Evolutionary conservation across 2,113 vertebrate genomes (phyloP), one percentile per base, ranked within the genome.

Genomic region (Gobius niger): DNA sequence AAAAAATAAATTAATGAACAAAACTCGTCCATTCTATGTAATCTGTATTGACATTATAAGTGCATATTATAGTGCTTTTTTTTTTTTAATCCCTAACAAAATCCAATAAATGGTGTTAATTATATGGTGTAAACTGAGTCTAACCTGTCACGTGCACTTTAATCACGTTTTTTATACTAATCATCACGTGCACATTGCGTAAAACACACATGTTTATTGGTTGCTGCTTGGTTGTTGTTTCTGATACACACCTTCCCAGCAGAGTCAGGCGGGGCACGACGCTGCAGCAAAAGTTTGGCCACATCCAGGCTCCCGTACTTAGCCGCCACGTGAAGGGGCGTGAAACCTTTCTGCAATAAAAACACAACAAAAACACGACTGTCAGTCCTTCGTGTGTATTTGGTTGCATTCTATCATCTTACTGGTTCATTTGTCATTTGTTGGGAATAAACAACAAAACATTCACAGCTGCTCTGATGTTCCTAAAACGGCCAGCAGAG

Each of bases 271-370:
- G 93, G 91, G 12, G 97, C 97, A 0, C 89, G 90, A 0, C 96
- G 94, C 88, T 97, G 95, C 77, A 99, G 90, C 57, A 99, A 93
- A 4, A 99, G 95, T 77, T 98, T 95, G 44, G 95, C 96, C 62
- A 98, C 96, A 74, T 98, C 98, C 70, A 98, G 89, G 89, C 96
- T 98, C 80, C 98, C 98, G 0, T 99, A 98, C 75, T 99, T 99
- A 56, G 97, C 91, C 0, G 97, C 97, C 70, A 99, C 96, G 0
- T 99, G 98, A 67, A 99, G 78, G 0, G 98, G 97, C 7, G 97
- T 98, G 65, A 99, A 99, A 62, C 97, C 98, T 90, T 99, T 99
- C 97, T 99, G 92, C 68, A n/a, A 34, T 44, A 61, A 41, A 75
- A 66, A 52, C 9, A 61, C n/a, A 0, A 54, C 0, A 53, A 1